Conservation (phyloP, 2,888 invertebrate species). For the Metellina segmentata region DNA sequence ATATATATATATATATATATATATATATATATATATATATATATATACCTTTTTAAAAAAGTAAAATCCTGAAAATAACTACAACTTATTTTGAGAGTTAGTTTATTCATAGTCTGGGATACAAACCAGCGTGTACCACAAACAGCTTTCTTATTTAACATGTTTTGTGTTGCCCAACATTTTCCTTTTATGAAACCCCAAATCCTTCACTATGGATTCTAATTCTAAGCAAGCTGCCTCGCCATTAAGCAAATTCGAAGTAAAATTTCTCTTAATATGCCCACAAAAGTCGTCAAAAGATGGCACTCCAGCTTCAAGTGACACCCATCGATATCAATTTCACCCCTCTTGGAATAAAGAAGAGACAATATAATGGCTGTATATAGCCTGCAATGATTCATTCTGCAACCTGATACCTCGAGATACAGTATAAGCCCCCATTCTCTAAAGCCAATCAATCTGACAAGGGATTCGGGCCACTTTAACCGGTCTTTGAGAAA, state of each 20-base stretch:
- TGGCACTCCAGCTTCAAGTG: not conserved
- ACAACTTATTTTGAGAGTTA: too few species aligned
- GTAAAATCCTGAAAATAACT: too few species aligned
- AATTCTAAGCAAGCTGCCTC: too few species aligned
- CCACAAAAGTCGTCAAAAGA: not conserved
- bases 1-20: too few species aligned
- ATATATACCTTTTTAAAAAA: too few species aligned
- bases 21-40: too few species aligned
- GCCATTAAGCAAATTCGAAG: not conserved
- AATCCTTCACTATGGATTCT: too few species aligned
- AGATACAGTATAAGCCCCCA: not conserved
- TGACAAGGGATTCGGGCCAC: not conserved
- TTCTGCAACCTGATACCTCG: slow-evolving; percentile 1
- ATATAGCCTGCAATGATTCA: slow-evolving; percentile 22
- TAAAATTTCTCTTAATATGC: not conserved
- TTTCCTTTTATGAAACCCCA: too few species aligned
- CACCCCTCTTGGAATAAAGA: not conserved
- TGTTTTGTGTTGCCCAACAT: too few species aligned
- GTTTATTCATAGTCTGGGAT: too few species aligned
- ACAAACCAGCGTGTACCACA: too few species aligned
- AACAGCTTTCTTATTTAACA: too few species aligned
- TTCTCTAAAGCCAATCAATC: slow-evolving; percentile 5
- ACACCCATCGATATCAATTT: slow-evolving; percentile 38
- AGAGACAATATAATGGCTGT: slow-evolving; percentile 19
- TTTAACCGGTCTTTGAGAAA: slow-evolving; percentile 12